Conservation (phyloP, 2,113 vertebrate genomes). For the Myotis yumanensis region DNA sequence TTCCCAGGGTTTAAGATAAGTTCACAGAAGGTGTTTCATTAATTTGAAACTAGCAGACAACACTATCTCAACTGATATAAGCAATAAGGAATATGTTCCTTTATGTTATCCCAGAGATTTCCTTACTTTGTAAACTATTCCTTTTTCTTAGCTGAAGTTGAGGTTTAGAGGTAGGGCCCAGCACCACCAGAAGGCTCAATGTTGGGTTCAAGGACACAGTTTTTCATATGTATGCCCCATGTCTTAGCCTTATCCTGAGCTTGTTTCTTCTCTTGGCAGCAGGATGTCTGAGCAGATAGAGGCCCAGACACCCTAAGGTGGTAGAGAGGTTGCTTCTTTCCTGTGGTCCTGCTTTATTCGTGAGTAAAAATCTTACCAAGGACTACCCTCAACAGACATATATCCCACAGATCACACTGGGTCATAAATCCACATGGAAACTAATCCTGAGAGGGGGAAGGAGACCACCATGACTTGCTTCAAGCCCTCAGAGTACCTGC, state of each 20-base stretch:
- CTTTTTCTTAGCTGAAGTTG: not conserved
- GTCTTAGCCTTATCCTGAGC: not conserved
- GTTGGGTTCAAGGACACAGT: not conserved
- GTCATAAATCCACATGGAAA: too few species aligned
- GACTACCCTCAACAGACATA: not conserved
- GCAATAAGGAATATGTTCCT: not conserved
- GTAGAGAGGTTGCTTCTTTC: not conserved
- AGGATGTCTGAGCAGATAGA: not conserved
- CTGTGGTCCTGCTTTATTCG: not conserved
- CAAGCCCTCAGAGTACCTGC: not conserved
- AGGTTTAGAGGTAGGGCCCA: not conserved
- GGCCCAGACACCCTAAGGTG: fast-evolving
- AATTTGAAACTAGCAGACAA: not conserved
- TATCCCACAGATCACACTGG: too few species aligned
- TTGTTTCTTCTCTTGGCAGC: not conserved
- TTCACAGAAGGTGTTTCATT: not conserved
- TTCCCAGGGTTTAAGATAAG: not conserved
- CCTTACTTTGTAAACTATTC: not conserved
- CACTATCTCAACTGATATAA: not conserved
- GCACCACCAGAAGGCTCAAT: not conserved
- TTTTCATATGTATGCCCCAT: fast-evolving
- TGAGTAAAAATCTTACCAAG: not conserved
- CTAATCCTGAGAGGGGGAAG: not conserved
- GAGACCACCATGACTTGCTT: not conserved
- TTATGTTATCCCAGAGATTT: not conserved